These are phyloP conservation scores for Leptinotarsa juncta DNA, from an alignment of 2,888 invertebrate species.

Conservation along the genomic window DNA sequence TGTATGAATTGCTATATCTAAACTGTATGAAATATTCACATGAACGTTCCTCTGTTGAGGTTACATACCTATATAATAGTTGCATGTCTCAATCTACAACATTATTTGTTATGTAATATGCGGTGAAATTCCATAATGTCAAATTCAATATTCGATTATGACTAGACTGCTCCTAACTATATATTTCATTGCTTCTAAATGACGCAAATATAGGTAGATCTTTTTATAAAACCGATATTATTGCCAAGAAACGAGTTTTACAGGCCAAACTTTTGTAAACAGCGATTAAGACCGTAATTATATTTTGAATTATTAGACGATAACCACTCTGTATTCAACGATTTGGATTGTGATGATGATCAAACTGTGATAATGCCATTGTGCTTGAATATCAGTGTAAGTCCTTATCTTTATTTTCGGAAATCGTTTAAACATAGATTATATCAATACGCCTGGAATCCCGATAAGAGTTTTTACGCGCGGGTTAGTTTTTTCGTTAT, in stretches of 20 bases:
- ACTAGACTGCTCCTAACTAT: background rate
- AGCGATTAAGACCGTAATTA: slow-evolving; percentile 19
- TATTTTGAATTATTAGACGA: background rate
- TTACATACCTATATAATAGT: no score
- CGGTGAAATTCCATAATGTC: background rate
- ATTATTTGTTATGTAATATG: background rate
- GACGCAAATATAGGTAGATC: slow-evolving; percentile 24
- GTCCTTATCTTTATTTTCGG: background rate
- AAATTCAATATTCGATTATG: slow-evolving; percentile 12
- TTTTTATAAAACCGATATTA: slow-evolving; percentile 24
- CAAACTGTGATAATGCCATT: background rate
- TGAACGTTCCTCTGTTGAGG: no score
- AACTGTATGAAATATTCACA: no score
- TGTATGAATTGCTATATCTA: no score
- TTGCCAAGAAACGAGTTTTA: slow-evolving; percentile 23
- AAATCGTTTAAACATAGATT: background rate
- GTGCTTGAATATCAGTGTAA: slow-evolving; percentile 1
- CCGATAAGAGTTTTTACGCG: background rate
- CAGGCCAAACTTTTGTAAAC: slow-evolving; percentile 15
- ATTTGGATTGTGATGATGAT: background rate
- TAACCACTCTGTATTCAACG: slow-evolving; percentile 10
- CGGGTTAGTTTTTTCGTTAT: background rate
- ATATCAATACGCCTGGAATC: background rate
- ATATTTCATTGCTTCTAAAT: background rate
- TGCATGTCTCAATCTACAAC: background rate